Base-by-base conservation (phyloP, 2,888 invertebrate genomes). In the Tridacna crocea region DNA sequence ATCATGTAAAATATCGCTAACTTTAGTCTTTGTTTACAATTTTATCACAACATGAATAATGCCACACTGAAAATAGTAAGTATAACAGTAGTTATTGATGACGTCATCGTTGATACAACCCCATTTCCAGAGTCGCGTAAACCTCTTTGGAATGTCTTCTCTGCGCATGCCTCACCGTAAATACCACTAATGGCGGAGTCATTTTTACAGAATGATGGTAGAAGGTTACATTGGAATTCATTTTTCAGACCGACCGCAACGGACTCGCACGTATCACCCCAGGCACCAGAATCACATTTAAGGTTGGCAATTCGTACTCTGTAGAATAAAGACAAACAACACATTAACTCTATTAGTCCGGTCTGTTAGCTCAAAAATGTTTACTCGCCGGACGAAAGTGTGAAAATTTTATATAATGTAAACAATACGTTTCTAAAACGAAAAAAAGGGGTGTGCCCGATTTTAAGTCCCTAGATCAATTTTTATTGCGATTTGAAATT, bases 191-290 rank as follows among this genome's bases (percentile, higher is more conserved):
- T 65, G 47, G n/a, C 47, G 0, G 86, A 58, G 58, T 84, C 80
- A 15, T 75, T 80, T 46, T 82, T 82, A 27, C 86, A 86, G 46
- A 75, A 55, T 2, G 77, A 24, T 12, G 86, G 86, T 15, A 86
- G 75, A 68, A 86, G 65, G 48, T 84, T 86, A 48, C 86, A 86
- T 61, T 86, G 86, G 76, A 78, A 86, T 70, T 86, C 83, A 27
- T 79, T 72, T 66, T 86, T 86, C 17, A 86, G 61, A 15, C 83
- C 82, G 6, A 86, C 83, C 17, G 84, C 79, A 6, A 77, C 82
- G 12, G 75, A 68, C n/a, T 86, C 79, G 66, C 86, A 86, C 6
- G 72, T 61, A 46, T 80, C 65, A 4, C 61, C 76, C 86, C 86
- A 86, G 12, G 86, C 86, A 1, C 63, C 51, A 47, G 68, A 79